A percentile compares a stretch with the other conserved stretches of the same genome.
These are phyloP conservation scores for Silvanus unidentatus DNA, from an alignment of 2,888 invertebrate genomes.

Conservation along the genomic window DNA sequence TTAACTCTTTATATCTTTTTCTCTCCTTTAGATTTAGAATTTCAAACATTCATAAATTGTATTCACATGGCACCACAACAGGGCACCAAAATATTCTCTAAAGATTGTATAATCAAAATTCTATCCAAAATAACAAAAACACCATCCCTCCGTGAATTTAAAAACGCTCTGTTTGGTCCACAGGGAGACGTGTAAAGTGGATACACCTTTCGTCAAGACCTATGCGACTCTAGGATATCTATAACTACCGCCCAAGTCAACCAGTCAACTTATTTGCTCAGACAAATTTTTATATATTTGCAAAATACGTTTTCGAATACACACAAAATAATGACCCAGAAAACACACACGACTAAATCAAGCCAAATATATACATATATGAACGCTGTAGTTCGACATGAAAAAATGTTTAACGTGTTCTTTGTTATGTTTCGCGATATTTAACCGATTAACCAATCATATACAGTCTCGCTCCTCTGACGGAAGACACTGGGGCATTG, in stretches of 20 bases:
- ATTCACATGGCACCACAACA: neutral
- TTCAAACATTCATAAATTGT: neutral
- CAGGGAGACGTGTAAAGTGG: slow-evolving; percentile 81
- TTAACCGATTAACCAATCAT: no score
- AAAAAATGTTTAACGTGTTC: no score
- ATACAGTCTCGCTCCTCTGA: no score
- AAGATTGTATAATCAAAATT: no score
- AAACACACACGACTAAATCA: slow-evolving; percentile 7
- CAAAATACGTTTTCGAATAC: no score
- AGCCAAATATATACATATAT: no score
- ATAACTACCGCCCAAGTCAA: slow-evolving; percentile 50
- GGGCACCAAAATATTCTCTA: slow-evolving; percentile 1
- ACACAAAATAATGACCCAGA: no score
- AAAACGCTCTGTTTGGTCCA: slow-evolving; percentile 45
- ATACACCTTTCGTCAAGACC: slow-evolving; percentile 88
- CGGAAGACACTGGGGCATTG: neutral
- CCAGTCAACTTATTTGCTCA: neutral
- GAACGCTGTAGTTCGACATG: no score
- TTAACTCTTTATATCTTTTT: no score
- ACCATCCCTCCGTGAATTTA: neutral
- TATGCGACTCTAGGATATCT: slow-evolving; percentile 90
- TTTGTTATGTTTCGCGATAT: no score
- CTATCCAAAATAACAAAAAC: neutral
- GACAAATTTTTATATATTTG: no score
- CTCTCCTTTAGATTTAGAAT: neutral